Conservation (phyloP, 2,888 invertebrate species). For the Ormyrus nitidulus region DNA sequence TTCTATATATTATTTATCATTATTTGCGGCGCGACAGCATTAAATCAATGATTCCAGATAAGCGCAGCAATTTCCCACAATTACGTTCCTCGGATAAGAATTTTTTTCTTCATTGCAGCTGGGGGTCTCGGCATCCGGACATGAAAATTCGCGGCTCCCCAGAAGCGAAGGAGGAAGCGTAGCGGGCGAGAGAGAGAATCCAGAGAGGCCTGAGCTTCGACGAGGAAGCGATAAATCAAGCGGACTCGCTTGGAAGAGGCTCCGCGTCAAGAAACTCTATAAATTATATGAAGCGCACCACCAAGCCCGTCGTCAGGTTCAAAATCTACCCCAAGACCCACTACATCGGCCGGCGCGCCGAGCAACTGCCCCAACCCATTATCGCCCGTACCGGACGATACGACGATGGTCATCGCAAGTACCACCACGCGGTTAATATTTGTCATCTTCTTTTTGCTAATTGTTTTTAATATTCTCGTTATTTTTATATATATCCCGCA, state of each 20-base stretch:
- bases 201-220: constrained; percentile 2
- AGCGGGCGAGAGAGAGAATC: too few relatives aligned
- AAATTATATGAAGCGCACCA: constrained; percentile 57
- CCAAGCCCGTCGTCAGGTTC: constrained; percentile 55
- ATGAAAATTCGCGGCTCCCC: constrained; percentile 31
- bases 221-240: constrained; percentile 48
- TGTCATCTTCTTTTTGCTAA: neutral
- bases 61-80: too few relatives aligned
- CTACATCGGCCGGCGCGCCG: constrained; percentile 30
- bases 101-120: neutral
- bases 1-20: neutral
- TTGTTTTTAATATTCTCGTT: too few relatives aligned
- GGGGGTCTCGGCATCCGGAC: neutral
- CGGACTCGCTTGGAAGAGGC: neutral
- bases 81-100: neutral
- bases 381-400: constrained; percentile 26
- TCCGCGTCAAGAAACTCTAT: constrained; percentile 24
- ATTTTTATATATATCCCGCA: too few relatives aligned
- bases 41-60: neutral
- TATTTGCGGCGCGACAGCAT: neutral
- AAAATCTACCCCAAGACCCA: constrained; percentile 50
- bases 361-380: constrained; percentile 16
- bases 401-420: constrained; percentile 30
- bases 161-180: too few relatives aligned
- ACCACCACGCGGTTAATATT: constrained; percentile 19